phyloP scores from a whole-genome alignment of 2,797 vertebrate species.

The Myripristis jacobus region DNA sequence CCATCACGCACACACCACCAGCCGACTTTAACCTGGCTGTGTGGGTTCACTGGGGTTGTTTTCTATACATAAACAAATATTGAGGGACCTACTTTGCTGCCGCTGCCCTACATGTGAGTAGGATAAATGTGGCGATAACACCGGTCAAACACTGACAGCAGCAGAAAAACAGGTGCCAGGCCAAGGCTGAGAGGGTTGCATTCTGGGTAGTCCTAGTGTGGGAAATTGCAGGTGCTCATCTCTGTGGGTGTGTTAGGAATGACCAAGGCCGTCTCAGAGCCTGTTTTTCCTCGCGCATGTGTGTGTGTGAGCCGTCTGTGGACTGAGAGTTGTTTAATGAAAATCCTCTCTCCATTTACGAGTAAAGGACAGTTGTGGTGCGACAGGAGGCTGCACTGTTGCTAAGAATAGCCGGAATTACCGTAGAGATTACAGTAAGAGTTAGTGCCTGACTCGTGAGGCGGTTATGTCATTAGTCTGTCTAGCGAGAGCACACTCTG shows the following conservation, averaged over 20 bases:
- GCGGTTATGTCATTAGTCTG: conserved; percentile 78
- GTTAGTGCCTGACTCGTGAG: conserved; percentile 60
- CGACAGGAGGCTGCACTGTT: conserved; percentile 37
- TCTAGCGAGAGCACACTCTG: conserved; percentile 47
- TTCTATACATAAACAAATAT: conserved; percentile 37
- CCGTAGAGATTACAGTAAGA: conserved; percentile 79
- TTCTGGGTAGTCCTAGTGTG: neutral
- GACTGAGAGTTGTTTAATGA: conserved; percentile 38
- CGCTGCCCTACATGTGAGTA: conserved; percentile 5
- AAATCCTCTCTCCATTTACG: conserved; percentile 45
- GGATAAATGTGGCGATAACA: neutral
- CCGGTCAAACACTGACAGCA: conserved; percentile 9
- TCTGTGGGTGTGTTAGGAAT: conserved; percentile 1
- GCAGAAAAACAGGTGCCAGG: conserved; percentile 13
- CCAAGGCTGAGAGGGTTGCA: conserved; percentile 2
- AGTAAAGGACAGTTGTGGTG: conserved; percentile 45
- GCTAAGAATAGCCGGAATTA: conserved; percentile 83
- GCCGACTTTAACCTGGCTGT: conserved; percentile 1
- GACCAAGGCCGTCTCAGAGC: neutral
- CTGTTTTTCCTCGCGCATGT: neutral
- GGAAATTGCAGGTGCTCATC: conserved; percentile 5
- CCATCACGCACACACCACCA: neutral
- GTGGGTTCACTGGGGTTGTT: conserved; percentile 10
- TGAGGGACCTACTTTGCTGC: conserved; percentile 9
- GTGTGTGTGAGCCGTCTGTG: conserved; percentile 6